Conservation (phyloP, 2,113 vertebrate species). For the Coryphaenoides rupestris region DNA sequence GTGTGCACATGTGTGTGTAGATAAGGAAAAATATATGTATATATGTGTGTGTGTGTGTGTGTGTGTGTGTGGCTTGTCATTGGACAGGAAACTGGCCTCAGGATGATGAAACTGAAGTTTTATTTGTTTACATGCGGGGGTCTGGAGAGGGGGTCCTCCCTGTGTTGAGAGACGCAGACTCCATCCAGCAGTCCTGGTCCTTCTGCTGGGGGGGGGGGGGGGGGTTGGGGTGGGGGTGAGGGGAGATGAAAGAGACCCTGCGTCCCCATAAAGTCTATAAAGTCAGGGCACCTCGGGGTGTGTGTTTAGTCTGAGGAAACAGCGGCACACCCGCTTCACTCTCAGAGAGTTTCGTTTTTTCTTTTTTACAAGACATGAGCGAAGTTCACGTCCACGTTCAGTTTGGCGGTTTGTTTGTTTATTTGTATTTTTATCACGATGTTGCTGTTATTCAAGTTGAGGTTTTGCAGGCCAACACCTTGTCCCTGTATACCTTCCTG, state of each 20-base stretch:
- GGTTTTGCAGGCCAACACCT: too few species aligned
- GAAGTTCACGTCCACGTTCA: background rate
- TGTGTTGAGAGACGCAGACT: constrained; percentile 59
- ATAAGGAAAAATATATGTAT: constrained; percentile 27
- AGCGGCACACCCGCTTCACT: background rate
- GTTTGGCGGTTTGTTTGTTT: too few species aligned
- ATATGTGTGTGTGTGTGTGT: constrained; percentile 14
- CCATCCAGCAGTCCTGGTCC: constrained; percentile 41
- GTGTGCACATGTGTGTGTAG: constrained; percentile 3
- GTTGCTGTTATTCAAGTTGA: too few species aligned
- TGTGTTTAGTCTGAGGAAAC: constrained; percentile 20
- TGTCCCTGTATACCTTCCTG: too few species aligned
- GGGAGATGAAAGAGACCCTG: constrained; percentile 48
- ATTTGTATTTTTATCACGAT: too few species aligned
- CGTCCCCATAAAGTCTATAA: constrained; percentile 41
- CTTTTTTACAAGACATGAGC: background rate
- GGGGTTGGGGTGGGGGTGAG: constrained; percentile 47
- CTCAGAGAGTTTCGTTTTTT: background rate
- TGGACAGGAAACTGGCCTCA: constrained; percentile 72
- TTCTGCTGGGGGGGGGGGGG: constrained; percentile 40
- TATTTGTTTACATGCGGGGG: constrained; percentile 71
- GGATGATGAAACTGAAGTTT: constrained; percentile 72
- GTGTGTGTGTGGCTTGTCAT: constrained; percentile 5
- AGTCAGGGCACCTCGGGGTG: constrained; percentile 16
- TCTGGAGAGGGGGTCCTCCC: constrained; percentile 40